A percentile compares a stretch with the other conserved stretches of the same genome.
phyloP scores from a whole-genome alignment of 2,888 invertebrate species.

The Lamproptera curius region DNA sequence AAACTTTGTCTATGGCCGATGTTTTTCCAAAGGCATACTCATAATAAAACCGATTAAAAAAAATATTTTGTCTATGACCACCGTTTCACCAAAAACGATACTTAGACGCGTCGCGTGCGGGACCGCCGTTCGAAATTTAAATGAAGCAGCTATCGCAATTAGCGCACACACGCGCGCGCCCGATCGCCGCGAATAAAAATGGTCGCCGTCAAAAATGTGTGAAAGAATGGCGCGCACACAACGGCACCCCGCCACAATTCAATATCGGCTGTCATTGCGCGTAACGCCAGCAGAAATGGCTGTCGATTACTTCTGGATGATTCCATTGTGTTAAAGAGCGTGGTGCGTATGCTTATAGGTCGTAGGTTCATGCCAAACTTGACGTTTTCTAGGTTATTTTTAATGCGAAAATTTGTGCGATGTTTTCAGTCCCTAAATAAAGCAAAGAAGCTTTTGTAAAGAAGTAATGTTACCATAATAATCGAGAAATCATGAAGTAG shows the following conservation, averaged over 20 bases:
- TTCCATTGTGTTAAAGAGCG: too few relatives aligned
- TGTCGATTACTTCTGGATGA: too few relatives aligned
- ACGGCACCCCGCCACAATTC: conserved; percentile 56
- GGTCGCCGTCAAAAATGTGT: conserved; percentile 71
- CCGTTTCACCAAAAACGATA: conserved; percentile 28
- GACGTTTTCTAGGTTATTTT: too few relatives aligned
- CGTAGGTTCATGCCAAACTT: too few relatives aligned
- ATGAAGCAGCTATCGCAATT: conserved; percentile 78
- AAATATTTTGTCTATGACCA: too few relatives aligned
- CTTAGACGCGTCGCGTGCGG: conserved; percentile 41
- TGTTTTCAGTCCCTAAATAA: too few relatives aligned
- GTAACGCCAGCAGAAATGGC: conserved; percentile 63
- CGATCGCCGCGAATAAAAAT: conserved; percentile 70
- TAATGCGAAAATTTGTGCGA: too few relatives aligned
- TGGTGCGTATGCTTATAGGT: too few relatives aligned
- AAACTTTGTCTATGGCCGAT: conserved; percentile 1
- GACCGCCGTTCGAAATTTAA: conserved; percentile 77
- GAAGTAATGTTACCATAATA: too few relatives aligned
- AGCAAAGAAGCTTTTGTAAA: too few relatives aligned
- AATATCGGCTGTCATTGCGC: conserved; percentile 70
- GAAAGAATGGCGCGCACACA: conserved; percentile 67
- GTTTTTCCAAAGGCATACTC: conserved; percentile 3
- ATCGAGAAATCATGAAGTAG: too few relatives aligned
- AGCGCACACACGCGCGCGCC: conserved; percentile 45
- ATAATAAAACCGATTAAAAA: too few relatives aligned